Base-by-base conservation (phyloP, 2,113 vertebrate species). In the Cololabis saira region DNA sequence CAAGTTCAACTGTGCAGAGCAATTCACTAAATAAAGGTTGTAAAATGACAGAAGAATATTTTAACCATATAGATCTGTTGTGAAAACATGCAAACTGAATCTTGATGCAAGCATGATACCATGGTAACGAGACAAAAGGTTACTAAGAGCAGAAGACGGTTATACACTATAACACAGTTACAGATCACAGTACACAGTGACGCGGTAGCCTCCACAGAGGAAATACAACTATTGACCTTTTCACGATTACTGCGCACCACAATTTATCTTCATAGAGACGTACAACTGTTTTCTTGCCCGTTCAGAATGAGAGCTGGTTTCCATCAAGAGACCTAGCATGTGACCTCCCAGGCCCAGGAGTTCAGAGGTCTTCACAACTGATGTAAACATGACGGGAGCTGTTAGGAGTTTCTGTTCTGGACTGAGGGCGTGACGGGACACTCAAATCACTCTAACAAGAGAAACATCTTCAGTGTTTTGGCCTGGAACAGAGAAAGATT, bases 91-190 rank as follows among this genome's bases (percentile, higher is more conserved):
- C 54, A 24, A 58, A 45, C 62, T 0, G 44, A 71, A 55, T 72
- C 33, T 0, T 62, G 75, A 83, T 69, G 75, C 57, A 62, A 71
- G 58, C 16, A 63, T 54, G 61, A 80, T 15, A 60, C 73, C 60
- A 72, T 81, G 61, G 76, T 37, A 74, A 88, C 76, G 18, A 33
- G 17, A 71, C 49, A 72, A 84, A 76, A 65, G 70, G 74, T 76
- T 41, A 70, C 22, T 21, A 18, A 70, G 61, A 27, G 18, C 52
- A 61, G 11, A 78, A 40, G 3, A 21, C 42, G 30, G 24, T 16
- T 15, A 75, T 51, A 58, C 3, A 48, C 57, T n/a, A 64, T 13
- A 48, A 75, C 50, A 49, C 16, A 21, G 24, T 37, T 37, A 37
- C 62, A 45, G 63, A 48, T 24, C 47, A 15, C 24, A 2, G 5